These are phyloP conservation scores for Neodiprion pinetum DNA, from an alignment of 1,140 invertebrate species.

Conservation along the genomic window DNA sequence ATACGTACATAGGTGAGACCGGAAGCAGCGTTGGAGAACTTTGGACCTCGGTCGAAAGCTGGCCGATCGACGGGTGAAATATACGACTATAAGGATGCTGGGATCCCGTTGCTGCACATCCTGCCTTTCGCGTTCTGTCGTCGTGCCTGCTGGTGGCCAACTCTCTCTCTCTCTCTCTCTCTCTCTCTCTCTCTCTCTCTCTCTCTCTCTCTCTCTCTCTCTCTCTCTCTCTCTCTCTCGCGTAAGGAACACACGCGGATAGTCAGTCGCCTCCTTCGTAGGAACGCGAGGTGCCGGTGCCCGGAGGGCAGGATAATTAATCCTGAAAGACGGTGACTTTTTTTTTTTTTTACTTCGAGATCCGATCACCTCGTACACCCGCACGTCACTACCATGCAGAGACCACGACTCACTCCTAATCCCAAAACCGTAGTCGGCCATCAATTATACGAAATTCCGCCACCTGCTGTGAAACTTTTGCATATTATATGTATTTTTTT, in stretches of 20 bases:
- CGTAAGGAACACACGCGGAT: not conserved
- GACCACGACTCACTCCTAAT: too few relatives aligned
- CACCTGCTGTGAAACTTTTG: conserved; percentile 36
- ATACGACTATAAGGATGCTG: not conserved
- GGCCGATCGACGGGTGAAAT: not conserved
- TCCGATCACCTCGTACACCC: not conserved
- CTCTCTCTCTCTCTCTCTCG: not conserved
- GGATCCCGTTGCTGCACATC: conserved; percentile 1
- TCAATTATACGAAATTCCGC: conserved; percentile 41
- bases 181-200: not conserved
- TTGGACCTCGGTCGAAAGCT: not conserved
- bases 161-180: too few relatives aligned
- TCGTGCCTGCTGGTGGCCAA: too few relatives aligned
- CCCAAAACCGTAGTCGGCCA: conserved; percentile 17
- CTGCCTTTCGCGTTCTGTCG: not conserved
- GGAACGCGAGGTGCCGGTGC: not conserved
- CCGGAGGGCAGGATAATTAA: not conserved
- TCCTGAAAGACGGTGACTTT: not conserved
- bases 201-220: not conserved
- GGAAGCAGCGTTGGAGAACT: too few relatives aligned
- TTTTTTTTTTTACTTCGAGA: too few relatives aligned
- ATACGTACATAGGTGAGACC: too few relatives aligned
- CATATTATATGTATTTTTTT: conserved; percentile 12
- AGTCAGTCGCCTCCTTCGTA: too few relatives aligned
- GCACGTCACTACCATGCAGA: not conserved